These are phyloP conservation scores for Cylas formicarius DNA, from an alignment of 1,140 invertebrate species.

Conservation along the genomic window DNA sequence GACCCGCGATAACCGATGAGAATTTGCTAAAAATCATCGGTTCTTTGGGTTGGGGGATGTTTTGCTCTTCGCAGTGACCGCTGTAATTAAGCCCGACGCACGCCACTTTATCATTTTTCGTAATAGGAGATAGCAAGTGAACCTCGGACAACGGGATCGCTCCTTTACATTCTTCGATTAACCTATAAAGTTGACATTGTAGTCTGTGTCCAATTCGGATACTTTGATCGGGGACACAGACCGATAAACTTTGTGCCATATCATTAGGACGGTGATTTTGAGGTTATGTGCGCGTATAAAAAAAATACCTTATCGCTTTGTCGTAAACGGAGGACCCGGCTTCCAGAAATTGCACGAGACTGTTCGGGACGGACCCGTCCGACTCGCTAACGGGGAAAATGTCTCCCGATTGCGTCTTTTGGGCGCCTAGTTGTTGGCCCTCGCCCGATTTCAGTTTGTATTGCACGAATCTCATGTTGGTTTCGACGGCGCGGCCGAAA, in stretches of 20 bases:
- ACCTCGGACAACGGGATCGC: slow-evolving; percentile 47
- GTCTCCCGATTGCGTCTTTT: slow-evolving; percentile 47
- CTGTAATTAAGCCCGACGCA: slow-evolving; percentile 75
- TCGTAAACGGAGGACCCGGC: slow-evolving; percentile 45
- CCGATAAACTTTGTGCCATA: too few species aligned
- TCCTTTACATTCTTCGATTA: slow-evolving; percentile 50
- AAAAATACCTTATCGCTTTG: slow-evolving; percentile 51
- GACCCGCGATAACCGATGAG: slow-evolving; percentile 59
- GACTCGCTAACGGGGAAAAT: slow-evolving; percentile 53
- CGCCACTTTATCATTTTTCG: slow-evolving; percentile 66
- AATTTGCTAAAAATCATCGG: slow-evolving; percentile 79
- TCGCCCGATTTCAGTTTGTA: slow-evolving; percentile 46
- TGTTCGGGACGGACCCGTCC: slow-evolving; percentile 52
- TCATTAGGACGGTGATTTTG: too few species aligned
- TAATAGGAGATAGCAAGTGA: slow-evolving; percentile 57
- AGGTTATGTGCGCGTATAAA: too few species aligned
- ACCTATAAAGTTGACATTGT: too few species aligned
- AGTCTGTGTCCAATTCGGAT: too few species aligned
- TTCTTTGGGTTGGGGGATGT: slow-evolving; percentile 58
- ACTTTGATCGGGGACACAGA: too few species aligned
- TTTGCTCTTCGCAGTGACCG: slow-evolving; percentile 73
- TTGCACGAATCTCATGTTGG: slow-evolving; percentile 48
- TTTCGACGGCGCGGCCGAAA: slow-evolving; percentile 23
- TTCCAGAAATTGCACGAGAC: slow-evolving; percentile 50
- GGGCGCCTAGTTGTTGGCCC: slow-evolving; percentile 51